These are phyloP conservation scores for Argentina silus DNA, from an alignment of 2,797 vertebrate species.

Conservation along the genomic window DNA sequence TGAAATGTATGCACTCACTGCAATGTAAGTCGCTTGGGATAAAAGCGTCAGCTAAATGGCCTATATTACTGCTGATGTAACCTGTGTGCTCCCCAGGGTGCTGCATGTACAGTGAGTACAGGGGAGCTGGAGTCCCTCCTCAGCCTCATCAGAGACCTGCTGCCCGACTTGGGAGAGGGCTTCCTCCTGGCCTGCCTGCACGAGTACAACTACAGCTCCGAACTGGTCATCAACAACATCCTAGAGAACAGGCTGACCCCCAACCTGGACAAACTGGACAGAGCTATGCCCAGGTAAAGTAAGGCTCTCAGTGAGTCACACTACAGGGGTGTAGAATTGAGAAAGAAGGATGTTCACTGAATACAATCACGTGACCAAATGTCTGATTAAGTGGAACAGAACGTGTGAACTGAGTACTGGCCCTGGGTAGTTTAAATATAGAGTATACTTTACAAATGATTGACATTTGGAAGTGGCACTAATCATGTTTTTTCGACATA, in stretches of 20 bases:
- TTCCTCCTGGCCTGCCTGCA: constrained; percentile 92
- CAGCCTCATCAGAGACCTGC: constrained; percentile 89
- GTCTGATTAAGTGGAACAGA: too few relatives aligned
- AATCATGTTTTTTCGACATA: too few relatives aligned
- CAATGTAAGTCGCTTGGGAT: too few relatives aligned
- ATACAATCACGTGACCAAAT: too few relatives aligned
- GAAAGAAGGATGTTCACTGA: too few relatives aligned
- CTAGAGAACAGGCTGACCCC: constrained; percentile 87
- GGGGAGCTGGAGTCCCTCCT: constrained; percentile 92
- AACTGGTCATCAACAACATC: constrained; percentile 95
- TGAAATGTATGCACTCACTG: too few relatives aligned
- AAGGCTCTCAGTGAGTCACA: not conserved
- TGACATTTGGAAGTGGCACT: too few relatives aligned
- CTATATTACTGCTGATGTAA: not conserved
- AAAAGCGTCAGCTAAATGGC: too few relatives aligned
- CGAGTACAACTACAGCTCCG: constrained; percentile 82
- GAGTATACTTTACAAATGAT: too few relatives aligned
- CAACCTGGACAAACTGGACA: constrained; percentile 82
- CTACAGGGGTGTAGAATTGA: not conserved
- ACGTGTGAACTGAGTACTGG: too few relatives aligned
- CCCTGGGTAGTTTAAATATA: too few relatives aligned
- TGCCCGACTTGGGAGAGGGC: constrained; percentile 92
- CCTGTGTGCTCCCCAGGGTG: constrained; percentile 62
- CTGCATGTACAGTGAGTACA: constrained; percentile 62
- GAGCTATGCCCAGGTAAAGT: constrained; percentile 81